These are phyloP conservation scores for Eulemur rufifrons DNA, from an alignment of 2,113 vertebrate species.

Conservation along the genomic window DNA sequence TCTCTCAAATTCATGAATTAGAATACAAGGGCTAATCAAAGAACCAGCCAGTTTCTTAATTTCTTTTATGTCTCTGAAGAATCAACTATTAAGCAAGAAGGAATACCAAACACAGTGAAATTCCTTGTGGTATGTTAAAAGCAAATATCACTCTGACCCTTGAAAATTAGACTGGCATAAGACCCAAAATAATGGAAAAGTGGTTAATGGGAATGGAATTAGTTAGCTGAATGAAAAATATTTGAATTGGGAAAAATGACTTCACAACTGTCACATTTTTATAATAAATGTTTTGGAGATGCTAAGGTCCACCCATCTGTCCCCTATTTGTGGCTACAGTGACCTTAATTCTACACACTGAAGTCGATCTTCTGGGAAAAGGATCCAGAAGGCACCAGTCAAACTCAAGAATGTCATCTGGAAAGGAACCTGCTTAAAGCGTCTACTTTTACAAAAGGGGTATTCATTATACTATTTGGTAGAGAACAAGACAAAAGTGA, in stretches of 20 bases:
- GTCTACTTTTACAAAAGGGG: neutral
- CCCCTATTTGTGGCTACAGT: neutral
- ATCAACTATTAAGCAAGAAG: neutral
- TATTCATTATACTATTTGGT: neutral
- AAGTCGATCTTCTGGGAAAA: neutral
- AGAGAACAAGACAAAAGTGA: neutral
- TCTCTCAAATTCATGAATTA: constrained; percentile 18
- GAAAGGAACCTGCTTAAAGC: neutral
- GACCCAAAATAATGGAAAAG: neutral
- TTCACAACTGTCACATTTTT: neutral
- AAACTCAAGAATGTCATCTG: neutral
- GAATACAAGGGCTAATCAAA: neutral
- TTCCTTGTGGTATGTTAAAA: neutral
- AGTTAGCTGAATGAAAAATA: neutral
- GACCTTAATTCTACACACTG: neutral
- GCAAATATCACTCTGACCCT: neutral
- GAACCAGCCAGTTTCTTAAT: neutral
- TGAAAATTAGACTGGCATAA: constrained; percentile 17
- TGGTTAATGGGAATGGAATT: neutral
- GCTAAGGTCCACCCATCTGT: neutral
- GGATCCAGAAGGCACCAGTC: neutral
- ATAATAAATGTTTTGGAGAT: neutral
- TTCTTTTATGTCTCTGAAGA: neutral
- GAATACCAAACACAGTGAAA: neutral
- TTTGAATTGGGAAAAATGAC: neutral